A percentile compares a stretch with the other conserved stretches of the same genome.
Conservation (phyloP, 2,113 vertebrate species). For the Coptodon bakossiorum region DNA sequence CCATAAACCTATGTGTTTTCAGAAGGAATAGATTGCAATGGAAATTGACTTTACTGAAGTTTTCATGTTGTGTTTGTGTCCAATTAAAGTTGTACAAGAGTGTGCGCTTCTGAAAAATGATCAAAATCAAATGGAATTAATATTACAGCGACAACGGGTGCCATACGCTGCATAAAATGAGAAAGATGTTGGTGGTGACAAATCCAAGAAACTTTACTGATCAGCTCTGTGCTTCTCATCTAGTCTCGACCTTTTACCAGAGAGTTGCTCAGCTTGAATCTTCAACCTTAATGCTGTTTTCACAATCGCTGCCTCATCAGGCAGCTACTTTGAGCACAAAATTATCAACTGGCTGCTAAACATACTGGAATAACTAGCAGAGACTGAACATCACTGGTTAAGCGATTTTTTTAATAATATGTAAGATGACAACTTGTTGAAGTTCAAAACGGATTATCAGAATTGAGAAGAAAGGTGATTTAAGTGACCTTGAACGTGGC, state of each 20-base stretch:
- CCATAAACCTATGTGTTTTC: constrained; percentile 27
- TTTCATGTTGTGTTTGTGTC: not conserved
- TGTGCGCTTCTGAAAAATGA: not conserved
- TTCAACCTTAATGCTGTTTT: not conserved
- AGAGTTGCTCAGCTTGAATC: not conserved
- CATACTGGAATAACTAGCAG: not conserved
- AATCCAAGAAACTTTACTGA: not conserved
- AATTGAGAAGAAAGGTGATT: not conserved
- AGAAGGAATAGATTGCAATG: not conserved
- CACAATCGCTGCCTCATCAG: not conserved
- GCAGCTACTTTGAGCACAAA: not conserved
- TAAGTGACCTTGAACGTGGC: not conserved
- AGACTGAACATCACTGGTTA: not conserved
- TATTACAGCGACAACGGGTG: not conserved
- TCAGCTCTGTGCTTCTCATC: not conserved
- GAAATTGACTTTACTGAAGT: not conserved
- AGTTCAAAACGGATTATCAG: not conserved
- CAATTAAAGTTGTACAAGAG: not conserved
- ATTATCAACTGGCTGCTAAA: not conserved
- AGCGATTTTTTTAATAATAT: not conserved
- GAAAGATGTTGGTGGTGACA: not conserved
- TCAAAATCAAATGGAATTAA: not conserved
- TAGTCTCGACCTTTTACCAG: not conserved
- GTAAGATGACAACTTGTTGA: not conserved
- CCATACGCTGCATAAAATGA: not conserved